Evolutionary conservation across 1,140 invertebrate species (phyloP).

Genomic region (Scaptomyza montana): DNA sequence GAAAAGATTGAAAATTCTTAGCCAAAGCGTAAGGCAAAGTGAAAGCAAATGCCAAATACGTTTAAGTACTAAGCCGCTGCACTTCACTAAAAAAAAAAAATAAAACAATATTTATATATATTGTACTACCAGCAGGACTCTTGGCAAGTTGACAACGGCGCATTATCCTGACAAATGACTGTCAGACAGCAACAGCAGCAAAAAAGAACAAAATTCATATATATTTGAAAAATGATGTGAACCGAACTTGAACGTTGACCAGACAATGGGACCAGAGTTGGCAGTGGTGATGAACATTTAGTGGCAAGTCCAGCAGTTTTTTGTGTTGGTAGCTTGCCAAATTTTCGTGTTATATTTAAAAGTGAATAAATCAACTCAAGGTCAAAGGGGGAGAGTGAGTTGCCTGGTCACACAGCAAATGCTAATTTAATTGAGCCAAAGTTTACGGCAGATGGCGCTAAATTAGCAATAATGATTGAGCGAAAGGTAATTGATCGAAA

Average conservation of each 20-base stretch:
- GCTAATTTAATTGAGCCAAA: conserved; percentile 32
- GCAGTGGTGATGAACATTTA: not conserved
- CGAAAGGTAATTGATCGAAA: conserved; percentile 12
- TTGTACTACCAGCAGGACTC: conserved; percentile 15
- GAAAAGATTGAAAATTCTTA: conserved; percentile 10
- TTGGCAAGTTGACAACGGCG: conserved; percentile 77
- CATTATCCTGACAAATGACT: conserved; percentile 74
- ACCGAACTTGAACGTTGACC: conserved; percentile 2
- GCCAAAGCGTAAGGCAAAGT: conserved; percentile 35
- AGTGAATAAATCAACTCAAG: conserved; percentile 70
- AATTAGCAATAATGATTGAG: conserved; percentile 32
- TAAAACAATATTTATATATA: conserved; percentile 6
- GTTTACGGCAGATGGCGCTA: conserved; percentile 26
- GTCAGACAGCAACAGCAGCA: conserved; percentile 45
- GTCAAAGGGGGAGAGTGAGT: not conserved
- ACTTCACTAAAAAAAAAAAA: too few species aligned
- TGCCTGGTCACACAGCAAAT: conserved; percentile 19
- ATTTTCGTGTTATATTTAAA: conserved; percentile 63
- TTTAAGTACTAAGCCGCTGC: conserved; percentile 65
- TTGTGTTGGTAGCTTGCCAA: conserved; percentile 36
- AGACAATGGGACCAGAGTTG: not conserved
- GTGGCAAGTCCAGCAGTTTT: conserved; percentile 29
- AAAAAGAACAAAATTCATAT: conserved; percentile 15
- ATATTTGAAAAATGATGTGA: conserved; percentile 50
- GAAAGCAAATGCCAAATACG: conserved; percentile 51